Conservation (phyloP, 1,140 invertebrate species). For the Drosophila pseudoananassae region DNA sequence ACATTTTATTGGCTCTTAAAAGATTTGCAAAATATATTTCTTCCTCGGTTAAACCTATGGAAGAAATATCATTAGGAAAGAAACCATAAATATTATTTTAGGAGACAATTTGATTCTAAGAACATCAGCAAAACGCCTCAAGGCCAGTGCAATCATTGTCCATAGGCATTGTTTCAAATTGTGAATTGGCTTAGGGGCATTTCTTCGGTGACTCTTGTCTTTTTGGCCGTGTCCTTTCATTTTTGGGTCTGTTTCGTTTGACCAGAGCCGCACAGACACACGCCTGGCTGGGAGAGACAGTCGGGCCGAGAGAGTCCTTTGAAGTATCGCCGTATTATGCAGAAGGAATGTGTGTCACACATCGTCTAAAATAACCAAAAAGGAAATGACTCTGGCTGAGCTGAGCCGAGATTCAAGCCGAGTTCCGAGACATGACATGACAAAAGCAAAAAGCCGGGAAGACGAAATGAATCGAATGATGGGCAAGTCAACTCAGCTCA, state of each 20-base stretch:
- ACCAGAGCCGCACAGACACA: conserved; percentile 41
- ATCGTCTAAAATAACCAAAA: conserved; percentile 59
- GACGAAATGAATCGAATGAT: conserved; percentile 58
- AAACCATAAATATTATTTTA: conserved; percentile 11
- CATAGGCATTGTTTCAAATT: conserved; percentile 41
- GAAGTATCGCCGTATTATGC: conserved; percentile 66
- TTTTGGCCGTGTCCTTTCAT: conserved; percentile 11
- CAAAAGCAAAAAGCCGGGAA: conserved; percentile 45
- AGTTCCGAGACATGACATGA: conserved; percentile 58
- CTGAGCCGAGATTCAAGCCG: conserved; percentile 53
- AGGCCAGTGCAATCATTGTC: conserved; percentile 19
- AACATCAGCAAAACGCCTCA: conserved; percentile 39
- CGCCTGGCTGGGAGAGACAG: conserved; percentile 16
- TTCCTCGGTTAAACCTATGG: neutral
- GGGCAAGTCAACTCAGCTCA: conserved; percentile 49
- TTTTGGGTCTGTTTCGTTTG: conserved; percentile 25
- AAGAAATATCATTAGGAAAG: conserved; percentile 15
- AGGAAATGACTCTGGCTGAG: conserved; percentile 65
- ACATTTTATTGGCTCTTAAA: too few species aligned
- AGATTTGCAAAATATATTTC: neutral
- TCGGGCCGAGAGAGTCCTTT: conserved; percentile 49
- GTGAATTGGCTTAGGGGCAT: conserved; percentile 47
- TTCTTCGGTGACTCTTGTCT: conserved; percentile 30
- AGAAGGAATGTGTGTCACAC: conserved; percentile 71
- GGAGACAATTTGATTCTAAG: conserved; percentile 33